Percentiles rank a stretch among this genome's conserved stretches.
These are phyloP conservation scores for Triplophysa dalaica DNA, from an alignment of 2,113 vertebrate species.

Conservation along the genomic window DNA sequence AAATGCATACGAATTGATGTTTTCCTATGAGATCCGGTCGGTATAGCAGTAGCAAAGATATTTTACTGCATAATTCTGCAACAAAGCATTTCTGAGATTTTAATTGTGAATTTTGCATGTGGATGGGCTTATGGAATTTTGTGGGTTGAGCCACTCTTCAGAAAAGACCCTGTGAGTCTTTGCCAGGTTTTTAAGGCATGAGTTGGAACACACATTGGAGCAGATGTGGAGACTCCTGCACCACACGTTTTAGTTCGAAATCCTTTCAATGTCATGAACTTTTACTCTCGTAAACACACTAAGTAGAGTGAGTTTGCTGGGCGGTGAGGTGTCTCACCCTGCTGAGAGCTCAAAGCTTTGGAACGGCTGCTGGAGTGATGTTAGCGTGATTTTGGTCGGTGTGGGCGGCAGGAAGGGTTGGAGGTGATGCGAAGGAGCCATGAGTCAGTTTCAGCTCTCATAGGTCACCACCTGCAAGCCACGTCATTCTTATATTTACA, in stretches of 20 bases:
- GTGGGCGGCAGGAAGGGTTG: slow-evolving; percentile 23
- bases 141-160: too few species aligned
- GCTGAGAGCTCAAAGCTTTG: slow-evolving; percentile 26
- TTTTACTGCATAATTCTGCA: too few species aligned
- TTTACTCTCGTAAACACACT: not conserved
- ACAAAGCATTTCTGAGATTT: too few species aligned
- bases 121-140: too few species aligned
- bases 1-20: too few species aligned
- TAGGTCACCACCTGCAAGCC: slow-evolving; percentile 40
- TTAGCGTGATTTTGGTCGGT: slow-evolving; percentile 24
- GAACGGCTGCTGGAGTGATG: slow-evolving; percentile 23
- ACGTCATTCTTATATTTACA: not conserved
- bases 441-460: slow-evolving; percentile 32
- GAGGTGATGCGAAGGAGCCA: slow-evolving; percentile 42
- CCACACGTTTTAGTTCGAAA: not conserved
- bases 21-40: too few species aligned
- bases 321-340: slow-evolving; percentile 18
- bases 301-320: slow-evolving; percentile 7
- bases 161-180: too few species aligned
- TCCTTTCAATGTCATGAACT: not conserved
- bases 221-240: not conserved
- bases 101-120: too few species aligned
- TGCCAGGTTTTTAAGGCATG: not conserved
- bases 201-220: not conserved
- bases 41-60: too few species aligned